Evolutionary conservation across 2,797 vertebrate species (phyloP).

Genomic region (Catostomus latipinnis): DNA sequence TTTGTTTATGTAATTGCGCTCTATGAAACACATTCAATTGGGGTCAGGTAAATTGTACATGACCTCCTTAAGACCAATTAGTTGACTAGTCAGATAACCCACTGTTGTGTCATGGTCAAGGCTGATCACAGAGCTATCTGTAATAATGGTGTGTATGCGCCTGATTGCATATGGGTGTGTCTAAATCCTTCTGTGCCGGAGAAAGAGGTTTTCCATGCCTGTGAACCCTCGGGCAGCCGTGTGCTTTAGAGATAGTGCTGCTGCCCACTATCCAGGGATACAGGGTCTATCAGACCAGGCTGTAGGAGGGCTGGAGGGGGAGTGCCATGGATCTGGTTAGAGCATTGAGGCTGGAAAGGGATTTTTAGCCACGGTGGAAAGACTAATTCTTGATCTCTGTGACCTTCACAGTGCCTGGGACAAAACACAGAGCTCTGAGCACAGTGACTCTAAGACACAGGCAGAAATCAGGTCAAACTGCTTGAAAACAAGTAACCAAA

Average conservation of each 20-base stretch:
- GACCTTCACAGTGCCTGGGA: slow-evolving; percentile 38
- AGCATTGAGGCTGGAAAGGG: slow-evolving; percentile 11
- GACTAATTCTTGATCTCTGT: slow-evolving; percentile 24
- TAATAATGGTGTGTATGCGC: neutral
- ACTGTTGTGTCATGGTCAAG: neutral
- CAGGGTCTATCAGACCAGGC: slow-evolving; percentile 25
- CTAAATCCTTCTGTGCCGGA: slow-evolving; percentile 41
- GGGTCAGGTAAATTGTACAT: too few relatives aligned
- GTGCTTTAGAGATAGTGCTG: slow-evolving; percentile 45
- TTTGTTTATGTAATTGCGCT: too few relatives aligned
- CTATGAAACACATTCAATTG: too few relatives aligned
- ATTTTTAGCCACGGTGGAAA: slow-evolving; percentile 20
- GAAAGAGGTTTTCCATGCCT: slow-evolving; percentile 28
- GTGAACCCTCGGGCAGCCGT: slow-evolving; percentile 39
- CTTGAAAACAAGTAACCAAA: neutral
- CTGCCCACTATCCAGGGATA: slow-evolving; percentile 25
- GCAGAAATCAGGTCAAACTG: neutral
- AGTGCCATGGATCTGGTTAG: slow-evolving; percentile 45
- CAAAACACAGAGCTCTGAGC: neutral
- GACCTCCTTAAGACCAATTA: too few relatives aligned
- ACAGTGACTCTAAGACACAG: slow-evolving; percentile 1
- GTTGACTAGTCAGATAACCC: too few relatives aligned
- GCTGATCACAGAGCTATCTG: neutral
- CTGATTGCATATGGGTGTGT: neutral
- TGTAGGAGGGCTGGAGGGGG: slow-evolving; percentile 20